A percentile compares a stretch with the other conserved stretches of the same genome.
These are phyloP conservation scores for Ctenosaura bakeri DNA, from an alignment of 2,797 vertebrate species.

Conservation along the genomic window DNA sequence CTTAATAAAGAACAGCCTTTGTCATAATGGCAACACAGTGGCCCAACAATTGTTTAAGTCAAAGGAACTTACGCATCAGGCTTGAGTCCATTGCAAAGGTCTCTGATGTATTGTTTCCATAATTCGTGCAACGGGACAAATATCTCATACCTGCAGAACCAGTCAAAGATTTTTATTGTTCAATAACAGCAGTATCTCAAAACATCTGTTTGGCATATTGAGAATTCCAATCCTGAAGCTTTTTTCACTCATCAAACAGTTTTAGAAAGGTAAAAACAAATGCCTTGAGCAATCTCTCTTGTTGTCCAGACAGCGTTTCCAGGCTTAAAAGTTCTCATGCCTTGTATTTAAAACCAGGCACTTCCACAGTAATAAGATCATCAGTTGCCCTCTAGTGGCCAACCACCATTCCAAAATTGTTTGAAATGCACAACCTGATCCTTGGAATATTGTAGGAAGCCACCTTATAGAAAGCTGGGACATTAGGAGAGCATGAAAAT, in stretches of 20 bases:
- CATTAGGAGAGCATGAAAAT: neutral
- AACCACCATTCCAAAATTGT: neutral
- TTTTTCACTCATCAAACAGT: neutral
- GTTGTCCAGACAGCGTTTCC: neutral
- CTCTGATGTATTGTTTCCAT: slow-evolving; percentile 91
- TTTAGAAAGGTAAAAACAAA: neutral
- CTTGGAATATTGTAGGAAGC: neutral
- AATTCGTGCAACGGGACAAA: slow-evolving; percentile 92
- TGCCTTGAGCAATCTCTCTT: too few relatives aligned
- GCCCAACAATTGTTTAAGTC: neutral
- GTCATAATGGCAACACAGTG: neutral
- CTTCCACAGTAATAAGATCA: neutral
- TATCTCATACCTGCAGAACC: slow-evolving; percentile 84
- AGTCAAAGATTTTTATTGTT: neutral
- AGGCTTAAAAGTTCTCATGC: too few relatives aligned
- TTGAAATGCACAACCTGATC: neutral
- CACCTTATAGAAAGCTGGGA: neutral
- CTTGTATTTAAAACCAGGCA: neutral
- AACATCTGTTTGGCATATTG: neutral
- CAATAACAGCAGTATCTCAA: too few relatives aligned
- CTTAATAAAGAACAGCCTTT: neutral
- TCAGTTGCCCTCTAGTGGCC: slow-evolving; percentile 34
- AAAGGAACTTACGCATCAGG: slow-evolving; percentile 80
- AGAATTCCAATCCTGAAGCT: neutral
- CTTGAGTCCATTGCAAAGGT: slow-evolving; percentile 89